Percentiles rank a stretch among this genome's conserved stretches.
phyloP scores from a whole-genome alignment of 2,113 vertebrate species.

The Cynocephalus volans region DNA sequence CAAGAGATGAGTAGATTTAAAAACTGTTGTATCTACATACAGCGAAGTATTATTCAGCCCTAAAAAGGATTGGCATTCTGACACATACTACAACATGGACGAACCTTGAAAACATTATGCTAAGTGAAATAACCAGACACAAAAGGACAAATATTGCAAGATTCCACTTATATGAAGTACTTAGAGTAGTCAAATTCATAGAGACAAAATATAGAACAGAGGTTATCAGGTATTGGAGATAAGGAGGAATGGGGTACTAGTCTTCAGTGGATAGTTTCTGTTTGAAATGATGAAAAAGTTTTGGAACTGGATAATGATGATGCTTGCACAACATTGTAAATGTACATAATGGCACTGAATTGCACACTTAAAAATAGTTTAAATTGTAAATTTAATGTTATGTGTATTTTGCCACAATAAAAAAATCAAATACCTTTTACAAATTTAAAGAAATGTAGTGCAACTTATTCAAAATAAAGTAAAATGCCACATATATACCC shows the following conservation, averaged over 20 bases:
- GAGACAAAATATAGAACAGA: not conserved
- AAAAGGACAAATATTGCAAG: not conserved
- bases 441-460: slow-evolving; percentile 15
- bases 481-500: not conserved
- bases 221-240: not conserved
- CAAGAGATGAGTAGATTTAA: not conserved
- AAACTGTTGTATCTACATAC: not conserved
- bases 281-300: not conserved
- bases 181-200: not conserved
- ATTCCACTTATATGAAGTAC: not conserved
- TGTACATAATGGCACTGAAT: not conserved
- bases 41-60: not conserved
- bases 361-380: not conserved
- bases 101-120: not conserved
- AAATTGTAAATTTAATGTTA: not conserved
- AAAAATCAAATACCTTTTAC: not conserved
- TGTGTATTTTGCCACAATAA: not conserved
- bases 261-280: not conserved
- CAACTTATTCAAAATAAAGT: not conserved
- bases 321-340: not conserved
- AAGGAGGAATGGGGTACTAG: not conserved
- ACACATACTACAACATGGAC: not conserved
- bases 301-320: not conserved
- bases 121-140: not conserved
- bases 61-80: not conserved